Conservation (phyloP, 2,888 invertebrate species). For the Sicus ferrugineus region DNA sequence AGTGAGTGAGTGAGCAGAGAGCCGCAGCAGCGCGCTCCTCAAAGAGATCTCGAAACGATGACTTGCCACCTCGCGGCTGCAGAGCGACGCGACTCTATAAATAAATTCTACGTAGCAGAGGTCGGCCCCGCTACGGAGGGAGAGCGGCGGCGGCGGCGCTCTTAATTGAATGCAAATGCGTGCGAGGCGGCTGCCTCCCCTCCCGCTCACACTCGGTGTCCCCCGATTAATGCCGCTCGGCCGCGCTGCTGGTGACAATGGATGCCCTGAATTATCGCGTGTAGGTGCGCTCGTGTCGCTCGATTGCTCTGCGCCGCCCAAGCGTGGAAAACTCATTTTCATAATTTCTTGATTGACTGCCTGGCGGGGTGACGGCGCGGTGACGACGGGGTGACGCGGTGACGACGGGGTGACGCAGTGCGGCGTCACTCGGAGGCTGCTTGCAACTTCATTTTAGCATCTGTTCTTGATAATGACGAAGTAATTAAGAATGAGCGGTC, state of each 20-base stretch:
- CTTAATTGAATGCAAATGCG: conserved; percentile 61
- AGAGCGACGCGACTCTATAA: conserved; percentile 44
- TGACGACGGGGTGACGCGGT: not conserved
- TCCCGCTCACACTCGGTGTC: conserved; percentile 10
- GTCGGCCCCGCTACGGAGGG: not conserved
- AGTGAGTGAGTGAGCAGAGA: conserved; percentile 55
- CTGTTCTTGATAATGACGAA: conserved; percentile 64
- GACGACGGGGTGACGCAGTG: not conserved
- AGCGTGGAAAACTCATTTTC: conserved; percentile 64
- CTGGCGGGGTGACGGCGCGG: not conserved
- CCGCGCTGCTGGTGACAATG: conserved; percentile 47
- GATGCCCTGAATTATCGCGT: conserved; percentile 59
- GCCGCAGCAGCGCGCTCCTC: not conserved
- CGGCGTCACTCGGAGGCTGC: conserved; percentile 11
- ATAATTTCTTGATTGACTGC: conserved; percentile 37
- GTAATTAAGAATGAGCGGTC: conserved; percentile 48
- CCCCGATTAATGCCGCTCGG: not conserved
- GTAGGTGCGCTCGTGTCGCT: conserved; percentile 56
- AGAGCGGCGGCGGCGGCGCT: not conserved
- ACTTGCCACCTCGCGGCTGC: conserved; percentile 29
- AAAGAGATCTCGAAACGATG: conserved; percentile 32
- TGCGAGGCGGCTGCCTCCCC: conserved; percentile 22
- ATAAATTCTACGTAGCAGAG: conserved; percentile 51
- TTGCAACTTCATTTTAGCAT: conserved; percentile 56
- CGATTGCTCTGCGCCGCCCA: conserved; percentile 59